Evolutionary conservation across 2,797 vertebrate species (phyloP), one percentile per base, ranked within the genome.

Genomic region (Antrozous pallidus): DNA sequence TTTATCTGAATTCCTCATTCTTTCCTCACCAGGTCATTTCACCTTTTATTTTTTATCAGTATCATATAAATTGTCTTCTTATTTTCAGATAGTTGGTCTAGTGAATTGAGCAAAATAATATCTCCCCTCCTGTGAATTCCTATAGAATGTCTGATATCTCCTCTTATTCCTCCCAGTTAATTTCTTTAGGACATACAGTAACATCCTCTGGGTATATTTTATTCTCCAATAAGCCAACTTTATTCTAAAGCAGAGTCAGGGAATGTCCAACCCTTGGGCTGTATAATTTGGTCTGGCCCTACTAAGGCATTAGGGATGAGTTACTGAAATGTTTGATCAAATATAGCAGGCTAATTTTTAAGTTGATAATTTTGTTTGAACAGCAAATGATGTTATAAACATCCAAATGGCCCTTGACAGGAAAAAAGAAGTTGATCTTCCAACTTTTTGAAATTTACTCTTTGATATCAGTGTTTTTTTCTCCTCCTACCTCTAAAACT

Each of bases 51-150:
- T 92, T 85, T 90, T 81, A 38, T 80, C 67, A 38, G 20, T 36
- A 47, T 80, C 56, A 69, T n/a, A 77, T 88, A 61, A 93, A 54
- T 49, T 49, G 6, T 40, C 40, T 82, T 69, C 16, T 91, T 80
- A 63, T 56, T 93, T 86, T 90, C n/a, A 92, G 17, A 79, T 65
- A 87, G 80, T 75, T 70, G 6, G 40, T 93, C 91, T 74, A 81
- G 12, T 58, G 24, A 70, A 67, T 20, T 58, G 28, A 81, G 63
- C 17, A 65, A 77, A 91, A 81, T 2, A 58, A 33, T 36, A 31
- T 61, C 16, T 86, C 8, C 77, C 24, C 3, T 86, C 5, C 28
- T 90, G 26, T 24, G 33, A 85, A 80, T 69, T 58, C 8, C n/a
- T 86, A 1, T 49, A 10, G 33, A 56, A 77, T 78, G 8, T n/a